Evolutionary conservation across 1,140 invertebrate species (phyloP), one percentile per base, ranked within the genome.

Genomic region (Chymomyza costata): DNA sequence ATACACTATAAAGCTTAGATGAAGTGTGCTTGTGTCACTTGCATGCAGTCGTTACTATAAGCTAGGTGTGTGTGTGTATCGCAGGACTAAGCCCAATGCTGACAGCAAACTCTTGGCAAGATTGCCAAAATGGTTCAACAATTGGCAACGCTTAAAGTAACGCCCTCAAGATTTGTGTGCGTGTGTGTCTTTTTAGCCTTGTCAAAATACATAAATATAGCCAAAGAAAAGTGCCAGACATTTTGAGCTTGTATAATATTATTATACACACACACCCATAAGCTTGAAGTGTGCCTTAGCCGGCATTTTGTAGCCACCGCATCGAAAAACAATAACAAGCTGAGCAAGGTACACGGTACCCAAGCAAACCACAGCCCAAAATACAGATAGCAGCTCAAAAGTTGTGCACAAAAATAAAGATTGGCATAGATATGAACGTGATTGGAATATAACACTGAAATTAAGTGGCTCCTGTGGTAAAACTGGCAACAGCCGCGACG

Each of bases 371-470:
- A 61, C 54, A 59, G 56, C 38, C 40, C 31, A 11, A 18, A 25
- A 16, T 43, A 56, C 16, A 7, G 17, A 34, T 13, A 38, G 34
- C 46, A 65, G 54, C 67, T 64, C 28, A 73, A 71, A 76, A 76
- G 51, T 71, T 71, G 52, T 50, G 58, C 52, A 52, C 67, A 67
- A 46, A 66, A 71, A 80, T 71, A 69, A 80, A 80, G 73, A 78
- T 80, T 67, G 73, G 74, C 68, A 56, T 47, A 48, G 65, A 76
- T 64, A 73, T 60, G 66, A 47, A 82, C 78, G 78, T 82, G 78
- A 82, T 70, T 68, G 65, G 80, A 83, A 82, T 82, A 73, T 65
- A 66, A 82, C 63, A 54, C 45, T 41, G 55, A 78, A 78, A 78
- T 82, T 69, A 73, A 80, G 82, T 82, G 57, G 52, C 71, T 62